Evolutionary conservation across 2,113 vertebrate genomes (phyloP).

Genomic region (Parus major): DNA sequence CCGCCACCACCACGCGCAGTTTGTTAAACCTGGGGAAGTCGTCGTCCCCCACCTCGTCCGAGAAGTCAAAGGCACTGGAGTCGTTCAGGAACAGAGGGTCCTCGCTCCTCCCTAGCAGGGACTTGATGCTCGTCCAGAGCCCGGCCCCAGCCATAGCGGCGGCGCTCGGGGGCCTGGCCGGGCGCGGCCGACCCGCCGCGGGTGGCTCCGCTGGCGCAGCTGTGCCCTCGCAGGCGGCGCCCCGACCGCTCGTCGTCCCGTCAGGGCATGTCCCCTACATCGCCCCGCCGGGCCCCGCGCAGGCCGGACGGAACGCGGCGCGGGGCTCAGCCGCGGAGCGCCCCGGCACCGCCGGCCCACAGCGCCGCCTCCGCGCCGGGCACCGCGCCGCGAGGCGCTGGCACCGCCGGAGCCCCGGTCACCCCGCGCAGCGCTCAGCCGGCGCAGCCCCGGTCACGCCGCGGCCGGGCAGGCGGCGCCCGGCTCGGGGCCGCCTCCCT

Average conservation of each 20-base stretch:
- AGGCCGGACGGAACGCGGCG: background rate
- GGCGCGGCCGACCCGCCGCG: background rate
- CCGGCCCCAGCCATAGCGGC: conserved; percentile 81
- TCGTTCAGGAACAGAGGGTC: conserved; percentile 82
- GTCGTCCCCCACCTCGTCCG: conserved; percentile 83
- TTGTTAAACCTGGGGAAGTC: conserved; percentile 84
- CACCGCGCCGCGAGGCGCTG: too few species aligned
- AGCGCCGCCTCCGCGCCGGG: too few species aligned
- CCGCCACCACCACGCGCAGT: conserved; percentile 89
- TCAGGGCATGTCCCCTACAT: conserved; percentile 8
- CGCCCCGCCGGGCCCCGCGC: background rate
- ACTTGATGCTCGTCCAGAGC: conserved; percentile 79
- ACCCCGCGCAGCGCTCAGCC: too few species aligned
- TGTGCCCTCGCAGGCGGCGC: background rate
- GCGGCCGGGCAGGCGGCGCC: too few species aligned
- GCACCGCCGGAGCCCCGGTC: too few species aligned
- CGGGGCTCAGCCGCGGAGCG: background rate
- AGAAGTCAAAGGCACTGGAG: conserved; percentile 86
- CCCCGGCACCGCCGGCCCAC: too few species aligned
- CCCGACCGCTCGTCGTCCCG: background rate
- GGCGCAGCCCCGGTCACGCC: too few species aligned
- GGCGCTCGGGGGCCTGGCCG: background rate
- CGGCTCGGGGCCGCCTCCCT: too few species aligned
- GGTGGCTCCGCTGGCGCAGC: background rate
- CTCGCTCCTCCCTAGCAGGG: conserved; percentile 74